Conservation (phyloP, 2,888 invertebrate genomes). For the Cartodere bifasciata region DNA sequence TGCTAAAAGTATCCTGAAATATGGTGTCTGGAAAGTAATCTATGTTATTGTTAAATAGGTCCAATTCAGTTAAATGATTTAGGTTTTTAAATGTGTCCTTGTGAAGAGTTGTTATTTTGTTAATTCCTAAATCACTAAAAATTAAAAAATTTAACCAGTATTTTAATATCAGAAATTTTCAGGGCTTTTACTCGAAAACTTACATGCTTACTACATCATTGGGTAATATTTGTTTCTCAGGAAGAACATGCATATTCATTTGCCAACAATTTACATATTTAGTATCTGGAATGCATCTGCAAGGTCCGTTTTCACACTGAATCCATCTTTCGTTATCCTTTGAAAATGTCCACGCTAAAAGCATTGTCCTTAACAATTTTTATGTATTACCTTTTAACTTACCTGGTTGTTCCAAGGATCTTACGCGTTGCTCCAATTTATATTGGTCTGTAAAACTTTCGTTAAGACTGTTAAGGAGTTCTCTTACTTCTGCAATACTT, state of each 20-base stretch:
- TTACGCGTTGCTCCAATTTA: constrained; percentile 47
- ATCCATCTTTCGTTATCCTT: constrained; percentile 47
- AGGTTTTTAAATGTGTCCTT: constrained; percentile 56
- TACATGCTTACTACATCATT: constrained; percentile 52
- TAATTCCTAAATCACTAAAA: constrained; percentile 61
- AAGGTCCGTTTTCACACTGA: constrained; percentile 48
- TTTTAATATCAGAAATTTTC: no score
- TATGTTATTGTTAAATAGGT: constrained; percentile 62
- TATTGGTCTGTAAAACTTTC: no score
- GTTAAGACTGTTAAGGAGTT: no score
- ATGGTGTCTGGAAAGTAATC: constrained; percentile 51
- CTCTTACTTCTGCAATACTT: no score
- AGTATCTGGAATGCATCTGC: constrained; percentile 51
- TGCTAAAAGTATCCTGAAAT: constrained; percentile 49
- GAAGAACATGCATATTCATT: constrained; percentile 44
- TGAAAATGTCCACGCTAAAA: constrained; percentile 52
- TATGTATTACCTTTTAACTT: constrained; percentile 15
- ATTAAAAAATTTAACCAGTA: constrained; percentile 8
- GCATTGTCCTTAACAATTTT: constrained; percentile 7
- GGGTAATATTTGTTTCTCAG: constrained; percentile 48
- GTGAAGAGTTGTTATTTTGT: constrained; percentile 53
- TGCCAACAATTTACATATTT: constrained; percentile 59
- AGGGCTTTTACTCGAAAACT: constrained; percentile 18
- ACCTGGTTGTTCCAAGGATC: constrained; percentile 61
- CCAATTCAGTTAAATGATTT: constrained; percentile 48